Percentiles rank a stretch among this genome's conserved stretches.
phyloP scores from a whole-genome alignment of 2,888 invertebrate genomes.

The Vanessa cardui region DNA sequence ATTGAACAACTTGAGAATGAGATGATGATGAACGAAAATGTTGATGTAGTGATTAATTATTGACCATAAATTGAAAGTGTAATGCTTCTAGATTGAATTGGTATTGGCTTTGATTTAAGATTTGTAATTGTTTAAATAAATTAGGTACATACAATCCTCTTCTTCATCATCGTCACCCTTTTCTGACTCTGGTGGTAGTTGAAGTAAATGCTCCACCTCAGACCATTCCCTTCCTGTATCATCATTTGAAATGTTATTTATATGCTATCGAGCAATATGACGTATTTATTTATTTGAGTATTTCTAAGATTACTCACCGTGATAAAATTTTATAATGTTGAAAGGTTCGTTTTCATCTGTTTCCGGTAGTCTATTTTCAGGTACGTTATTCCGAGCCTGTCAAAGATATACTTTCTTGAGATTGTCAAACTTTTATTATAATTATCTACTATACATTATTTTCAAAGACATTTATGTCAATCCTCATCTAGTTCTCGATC shows the following conservation, averaged over 20 bases:
- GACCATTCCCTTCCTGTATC: slow-evolving; percentile 7
- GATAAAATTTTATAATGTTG: background rate
- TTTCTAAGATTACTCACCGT: background rate
- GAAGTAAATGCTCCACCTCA: slow-evolving; percentile 10
- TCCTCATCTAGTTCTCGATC: no score
- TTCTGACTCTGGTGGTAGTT: background rate
- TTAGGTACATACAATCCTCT: background rate
- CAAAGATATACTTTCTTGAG: background rate
- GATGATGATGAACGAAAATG: background rate
- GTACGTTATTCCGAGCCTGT: background rate
- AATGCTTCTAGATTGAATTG: no score
- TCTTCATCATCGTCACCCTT: background rate
- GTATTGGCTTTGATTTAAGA: no score
- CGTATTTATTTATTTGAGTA: no score
- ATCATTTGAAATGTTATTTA: background rate
- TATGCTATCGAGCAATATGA: background rate
- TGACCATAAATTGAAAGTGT: no score
- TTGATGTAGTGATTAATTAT: background rate
- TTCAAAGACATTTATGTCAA: no score
- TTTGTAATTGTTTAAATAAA: background rate
- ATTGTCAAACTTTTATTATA: background rate
- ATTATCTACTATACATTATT: no score
- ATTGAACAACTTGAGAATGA: no score
- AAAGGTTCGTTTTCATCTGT: background rate
- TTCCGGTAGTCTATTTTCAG: background rate